Evolutionary conservation across 2,888 invertebrate genomes (phyloP), one percentile per base, ranked within the genome.

Genomic region (Lycophotia porphyrea): DNA sequence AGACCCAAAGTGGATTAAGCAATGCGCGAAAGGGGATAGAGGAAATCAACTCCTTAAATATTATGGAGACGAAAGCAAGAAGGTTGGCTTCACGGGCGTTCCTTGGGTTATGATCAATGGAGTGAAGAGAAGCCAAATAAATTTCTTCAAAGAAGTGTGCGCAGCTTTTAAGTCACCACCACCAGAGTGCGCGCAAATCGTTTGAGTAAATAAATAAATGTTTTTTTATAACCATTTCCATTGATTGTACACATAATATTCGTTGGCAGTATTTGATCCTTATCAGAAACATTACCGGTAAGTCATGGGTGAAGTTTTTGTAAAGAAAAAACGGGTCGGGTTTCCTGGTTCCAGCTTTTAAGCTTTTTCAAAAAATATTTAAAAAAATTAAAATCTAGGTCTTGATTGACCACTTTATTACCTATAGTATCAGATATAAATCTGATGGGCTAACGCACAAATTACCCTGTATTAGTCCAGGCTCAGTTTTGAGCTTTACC

Each of bases 51-150:
- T 93, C 11, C 88, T 93, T 0, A 88, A 91, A 73, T 58, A 84
- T 55, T 91, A 92, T 71, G 93, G 92, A 15, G 88, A 89, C 2
- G 88, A 90, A 76, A 93, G 90, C 68, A 79, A 90, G 42, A 89
- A 86, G 69, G 87, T 80, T 4, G 76, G 84, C 27, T 91, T 85
- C 60, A n/a, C 36, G 78, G 0, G 24, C 44, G 91, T 92, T 8
- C 94, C 94, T 4, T 88, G 90, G 74, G 78, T 92, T 24, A 78
- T 93, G 11, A 87, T 94, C 65, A 93, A 94, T 74, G 92, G 91
- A n/a, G 75, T 65, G 4, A 69, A 44, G 13, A 88, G 88, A 87
- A 0, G 70, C 80, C 9, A 67, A 92, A n/a, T n/a, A n/a, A n/a
- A n/a, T 52, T 88, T 93, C 36, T 79, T 90, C 78, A 81, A 72